A percentile compares a stretch with the other conserved stretches of the same genome.
phyloP scores from a whole-genome alignment of 2,113 vertebrate species.

The Athene cunicularia region DNA sequence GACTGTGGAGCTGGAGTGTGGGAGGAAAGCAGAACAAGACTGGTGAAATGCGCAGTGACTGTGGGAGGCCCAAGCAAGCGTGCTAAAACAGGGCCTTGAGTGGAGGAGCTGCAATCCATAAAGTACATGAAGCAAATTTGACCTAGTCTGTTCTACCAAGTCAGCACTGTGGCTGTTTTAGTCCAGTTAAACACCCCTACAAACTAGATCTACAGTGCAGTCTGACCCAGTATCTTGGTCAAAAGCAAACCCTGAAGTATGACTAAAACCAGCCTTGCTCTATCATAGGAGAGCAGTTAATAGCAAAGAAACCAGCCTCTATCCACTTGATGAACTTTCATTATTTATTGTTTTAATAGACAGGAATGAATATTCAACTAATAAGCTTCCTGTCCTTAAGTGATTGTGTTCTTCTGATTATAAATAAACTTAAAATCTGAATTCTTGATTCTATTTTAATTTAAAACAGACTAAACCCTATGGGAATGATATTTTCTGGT shows the following conservation, averaged over 20 bases:
- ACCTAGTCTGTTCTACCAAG: not conserved
- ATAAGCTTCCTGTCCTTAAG: not conserved
- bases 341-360: conserved; percentile 7
- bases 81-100: not conserved
- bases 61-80: not conserved
- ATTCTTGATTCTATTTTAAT: not conserved
- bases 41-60: rapidly evolving
- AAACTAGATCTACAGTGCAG: not conserved
- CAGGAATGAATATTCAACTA: not conserved
- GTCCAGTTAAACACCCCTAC: not conserved
- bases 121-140: not conserved
- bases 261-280: not conserved
- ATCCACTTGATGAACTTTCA: not conserved
- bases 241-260: not conserved
- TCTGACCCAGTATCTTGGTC: not conserved
- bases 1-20: not conserved
- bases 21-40: not conserved
- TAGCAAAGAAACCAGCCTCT: not conserved
- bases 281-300: not conserved
- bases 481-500: not conserved
- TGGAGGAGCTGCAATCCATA: not conserved
- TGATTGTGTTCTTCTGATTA: not conserved
- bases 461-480: not conserved
- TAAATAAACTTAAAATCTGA: not conserved
- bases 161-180: not conserved